phyloP scores from a whole-genome alignment of 1,140 invertebrate genomes.

The Eumeta japonica region DNA sequence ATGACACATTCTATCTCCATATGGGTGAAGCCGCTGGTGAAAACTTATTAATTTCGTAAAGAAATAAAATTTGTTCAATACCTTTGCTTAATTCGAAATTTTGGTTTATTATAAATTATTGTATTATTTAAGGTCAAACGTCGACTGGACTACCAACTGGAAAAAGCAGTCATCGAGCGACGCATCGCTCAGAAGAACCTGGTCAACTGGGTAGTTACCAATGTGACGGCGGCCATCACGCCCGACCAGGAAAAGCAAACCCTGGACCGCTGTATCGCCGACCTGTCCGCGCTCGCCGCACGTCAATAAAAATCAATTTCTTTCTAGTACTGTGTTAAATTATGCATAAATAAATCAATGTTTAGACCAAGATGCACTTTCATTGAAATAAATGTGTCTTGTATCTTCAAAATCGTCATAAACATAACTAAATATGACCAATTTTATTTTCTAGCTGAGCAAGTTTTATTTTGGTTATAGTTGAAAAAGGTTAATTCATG shows the following conservation, averaged over 20 bases:
- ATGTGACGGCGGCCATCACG: slow-evolving; percentile 83
- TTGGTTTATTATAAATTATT: not conserved
- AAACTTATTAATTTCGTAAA: too few species aligned
- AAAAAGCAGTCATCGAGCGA: slow-evolving; percentile 74
- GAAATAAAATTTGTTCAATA: too few species aligned
- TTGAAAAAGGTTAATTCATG: too few species aligned
- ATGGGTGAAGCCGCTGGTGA: not conserved
- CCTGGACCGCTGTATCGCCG: slow-evolving; percentile 84
- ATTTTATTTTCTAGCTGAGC: too few species aligned
- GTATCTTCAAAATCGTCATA: too few species aligned
- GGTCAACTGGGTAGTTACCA: slow-evolving; percentile 88
- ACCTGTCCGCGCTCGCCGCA: slow-evolving; percentile 74
- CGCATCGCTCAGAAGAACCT: slow-evolving; percentile 88
- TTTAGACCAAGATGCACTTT: too few species aligned
- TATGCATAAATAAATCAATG: too few species aligned
- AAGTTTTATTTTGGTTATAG: too few species aligned
- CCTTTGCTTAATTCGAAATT: not conserved
- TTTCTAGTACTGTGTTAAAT: too few species aligned
- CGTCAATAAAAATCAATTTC: slow-evolving; percentile 39
- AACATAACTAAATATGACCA: too few species aligned
- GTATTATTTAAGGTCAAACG: slow-evolving; percentile 71
- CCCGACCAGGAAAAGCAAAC: slow-evolving; percentile 90
- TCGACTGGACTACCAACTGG: slow-evolving; percentile 88
- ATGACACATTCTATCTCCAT: too few species aligned
- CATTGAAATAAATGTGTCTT: too few species aligned